Conservation (phyloP, 2,113 vertebrate species). For the Neolamprologus devosi region DNA sequence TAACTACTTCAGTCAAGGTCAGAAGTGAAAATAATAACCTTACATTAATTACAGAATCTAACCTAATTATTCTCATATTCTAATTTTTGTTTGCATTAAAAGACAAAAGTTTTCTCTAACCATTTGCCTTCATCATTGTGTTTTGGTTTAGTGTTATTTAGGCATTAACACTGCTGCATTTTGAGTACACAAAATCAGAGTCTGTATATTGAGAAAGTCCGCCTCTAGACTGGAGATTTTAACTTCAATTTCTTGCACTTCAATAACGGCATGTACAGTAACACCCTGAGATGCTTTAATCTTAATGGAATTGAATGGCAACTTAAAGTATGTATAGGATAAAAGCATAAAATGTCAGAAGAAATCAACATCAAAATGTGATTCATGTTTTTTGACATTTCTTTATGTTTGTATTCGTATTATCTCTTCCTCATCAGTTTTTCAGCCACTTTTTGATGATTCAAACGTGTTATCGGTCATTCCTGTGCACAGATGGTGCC, state of each 20-base stretch:
- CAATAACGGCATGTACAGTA: background rate
- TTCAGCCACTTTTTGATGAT: constrained; percentile 48
- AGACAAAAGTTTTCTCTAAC: background rate
- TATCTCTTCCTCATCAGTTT: constrained; percentile 37
- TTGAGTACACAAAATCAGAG: background rate
- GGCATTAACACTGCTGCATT: background rate
- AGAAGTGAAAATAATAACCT: background rate
- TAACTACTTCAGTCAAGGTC: background rate
- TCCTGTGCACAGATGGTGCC: constrained; percentile 51
- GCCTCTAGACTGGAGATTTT: background rate
- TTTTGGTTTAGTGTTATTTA: background rate
- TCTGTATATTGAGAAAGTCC: accelerated
- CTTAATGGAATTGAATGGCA: background rate
- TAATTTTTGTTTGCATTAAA: background rate
- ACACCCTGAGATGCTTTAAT: background rate
- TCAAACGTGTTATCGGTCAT: constrained; percentile 62
- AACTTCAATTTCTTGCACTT: background rate
- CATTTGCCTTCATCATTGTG: background rate
- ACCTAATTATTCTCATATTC: background rate
- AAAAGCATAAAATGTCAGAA: background rate
- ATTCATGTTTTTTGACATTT: constrained; percentile 41
- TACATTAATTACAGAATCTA: background rate
- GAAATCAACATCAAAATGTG: constrained; percentile 1
- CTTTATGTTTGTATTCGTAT: background rate
- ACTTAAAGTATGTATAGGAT: background rate